Evolutionary conservation across 2,888 invertebrate genomes (phyloP), one percentile per base, ranked within the genome.

Genomic region (Pegoplata infirma): DNA sequence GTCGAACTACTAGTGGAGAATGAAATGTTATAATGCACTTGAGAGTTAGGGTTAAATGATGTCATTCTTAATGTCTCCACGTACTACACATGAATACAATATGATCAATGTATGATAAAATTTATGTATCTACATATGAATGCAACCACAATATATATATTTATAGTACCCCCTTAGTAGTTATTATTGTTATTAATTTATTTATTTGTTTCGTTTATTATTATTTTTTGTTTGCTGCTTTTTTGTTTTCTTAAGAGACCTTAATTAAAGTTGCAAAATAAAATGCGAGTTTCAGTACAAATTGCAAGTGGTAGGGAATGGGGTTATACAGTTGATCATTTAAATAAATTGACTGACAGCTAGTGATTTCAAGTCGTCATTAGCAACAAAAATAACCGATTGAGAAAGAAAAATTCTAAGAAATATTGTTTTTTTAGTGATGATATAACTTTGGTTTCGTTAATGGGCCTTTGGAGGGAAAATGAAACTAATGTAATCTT

Each of bases 31-130:
- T 75, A 68, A 68, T 68, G 61, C 75, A 75, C 68, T 75, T 75
- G 64, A 73, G 61, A 63, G 61, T 75, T 75, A 75, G 75, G 75
- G 75, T 75, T 75, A 75, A 75, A 68, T 75, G 68, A 75, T 75
- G 68, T 75, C 75, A 75, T 68, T 75, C 63, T 68, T 75, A 68
- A 21, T 56, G 47, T 47, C 32, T 28, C 25, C 46, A 47, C 23
- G 17, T 25, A 63, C n/a, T 1, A 14, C 28, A 36, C 3, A 28
- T 40, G 36, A n/a, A 40, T 40, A 40, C 4, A 1, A 40, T 40
- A n/a, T 40, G 36, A 40, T 40, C 1, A 40, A 40, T 40, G 5
- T 40, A 40, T 40, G 36, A 14, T n/a, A n/a, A 40, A n/a, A 40
- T 40, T 40, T 40, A 14, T 40, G 10, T 10, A 44, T 16, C 23